Evolutionary conservation across 1,140 invertebrate species (phyloP), one percentile per base, ranked within the genome.

Genomic region (Pseudachorutes palmiensis): DNA sequence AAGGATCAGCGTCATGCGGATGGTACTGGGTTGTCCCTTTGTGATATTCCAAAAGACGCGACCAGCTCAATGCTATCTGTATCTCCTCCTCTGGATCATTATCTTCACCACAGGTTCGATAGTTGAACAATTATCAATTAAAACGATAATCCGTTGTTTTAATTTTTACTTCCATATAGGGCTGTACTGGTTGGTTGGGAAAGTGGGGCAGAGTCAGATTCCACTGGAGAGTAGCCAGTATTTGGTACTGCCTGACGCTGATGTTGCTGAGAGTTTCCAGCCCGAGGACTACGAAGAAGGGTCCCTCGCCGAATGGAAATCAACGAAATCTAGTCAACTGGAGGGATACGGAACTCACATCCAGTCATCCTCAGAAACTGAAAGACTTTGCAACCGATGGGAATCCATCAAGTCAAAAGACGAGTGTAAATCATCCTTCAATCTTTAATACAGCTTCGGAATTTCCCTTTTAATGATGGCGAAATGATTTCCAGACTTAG

Each of bases 401-500:
- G 65, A 71, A 30, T 31, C n/a, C 3, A 70, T 72, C 30, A 66
- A 68, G 49, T 51, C 62, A n/a, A 19, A 62, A 48, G 68, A 72
- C 64, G 70, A 72, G 61, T 70, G 72, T 74, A 69, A 64, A 48
- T 51, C 14, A 59, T 24, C 33, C 3, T 36, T 41, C 31, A 33
- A 49, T 29, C 5, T 61, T 31, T 41, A 68, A 22, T 41, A 26
- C 2, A 65, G 26, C 3, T 32, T 49, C 16, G 24, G 41, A 55
- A 49, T 29, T 67, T n/a, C 12, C 2, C 14, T 45, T 36, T 24
- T 69, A 30, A 61, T 28, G 16, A 33, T 45, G n/a, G n/a, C n/a
- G n/a, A n/a, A n/a, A n/a, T n/a, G n/a, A n/a, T 66, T 74, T 69
- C 3, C 63, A 76, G 75, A 75, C 70, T 65, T 72, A n/a, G 60